Conservation (phyloP, 2,113 vertebrate species). For the Prochilodus magdalenae region DNA sequence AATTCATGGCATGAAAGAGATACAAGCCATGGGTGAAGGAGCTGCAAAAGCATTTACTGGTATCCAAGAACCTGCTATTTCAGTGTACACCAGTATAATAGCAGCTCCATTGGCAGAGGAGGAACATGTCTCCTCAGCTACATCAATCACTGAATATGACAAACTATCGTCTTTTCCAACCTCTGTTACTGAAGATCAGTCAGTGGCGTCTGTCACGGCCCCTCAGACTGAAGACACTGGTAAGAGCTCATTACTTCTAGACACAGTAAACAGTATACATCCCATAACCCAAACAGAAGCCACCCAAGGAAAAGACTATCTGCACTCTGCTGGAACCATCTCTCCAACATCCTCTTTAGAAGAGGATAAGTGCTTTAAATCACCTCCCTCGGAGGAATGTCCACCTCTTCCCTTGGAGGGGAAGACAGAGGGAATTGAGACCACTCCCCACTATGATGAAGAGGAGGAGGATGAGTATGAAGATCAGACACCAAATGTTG, state of each 20-base stretch:
- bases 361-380: conserved; percentile 92
- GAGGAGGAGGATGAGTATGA: conserved; percentile 84
- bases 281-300: conserved; percentile 81
- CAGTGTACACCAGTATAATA: conserved; percentile 89
- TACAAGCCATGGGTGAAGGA: conserved; percentile 71
- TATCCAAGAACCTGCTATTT: conserved; percentile 82
- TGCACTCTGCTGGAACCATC: conserved; percentile 90
- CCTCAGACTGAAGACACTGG: conserved; percentile 88
- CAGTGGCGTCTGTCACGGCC: conserved; percentile 86
- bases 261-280: conserved; percentile 84
- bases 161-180: conserved; percentile 94
- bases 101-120: conserved; percentile 96
- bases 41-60: conserved; percentile 78
- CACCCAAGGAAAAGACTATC: conserved; percentile 84
- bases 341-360: conserved; percentile 95
- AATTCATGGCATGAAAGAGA: conserved; percentile 82
- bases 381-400: conserved; percentile 86
- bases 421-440: conserved; percentile 67
- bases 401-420: conserved; percentile 76
- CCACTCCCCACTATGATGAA: conserved; percentile 65
- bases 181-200: conserved; percentile 94
- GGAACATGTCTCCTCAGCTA: conserved; percentile 95
- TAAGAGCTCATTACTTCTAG: conserved; percentile 83
- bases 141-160: conserved; percentile 97
- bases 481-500: conserved; percentile 80